Base-by-base conservation (phyloP, 2,797 vertebrate species). In the Holocentrus rufus region DNA sequence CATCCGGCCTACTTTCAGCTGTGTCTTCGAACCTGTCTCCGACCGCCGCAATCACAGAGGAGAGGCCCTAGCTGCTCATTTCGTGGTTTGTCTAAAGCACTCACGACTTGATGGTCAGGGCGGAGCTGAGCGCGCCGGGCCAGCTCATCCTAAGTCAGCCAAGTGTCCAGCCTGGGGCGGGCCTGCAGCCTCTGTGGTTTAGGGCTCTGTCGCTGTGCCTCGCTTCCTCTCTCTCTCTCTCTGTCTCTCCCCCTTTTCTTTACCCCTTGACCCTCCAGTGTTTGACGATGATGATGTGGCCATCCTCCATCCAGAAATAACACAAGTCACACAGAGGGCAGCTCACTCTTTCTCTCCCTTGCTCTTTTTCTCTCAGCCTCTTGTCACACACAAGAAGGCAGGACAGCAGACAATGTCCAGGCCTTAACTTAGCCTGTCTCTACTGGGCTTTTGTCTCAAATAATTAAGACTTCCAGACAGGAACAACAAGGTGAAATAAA, bases 1-100 rank as follows among this genome's bases (percentile, higher is more conserved):
- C 63, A 77, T 83, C 80, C 81, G 60, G 66, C 56, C 70, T 57
- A 56, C 81, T 84, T 85, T 79, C 74, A 69, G 66, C 61, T 39
- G 13, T 86, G 82, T 77, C 80, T 72, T 76, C 74, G n/a, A 77
- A 88, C 86, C 85, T 85, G 84, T 72, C 75, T 30, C 79, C 53
- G 69, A 79, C 64, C 14, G 5, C 81, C 74, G 64, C 79, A 84
- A 88, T 88, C 82, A 75, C 82, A 85, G 80, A 76, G 72, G 49
- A 22, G 36, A 57, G 23, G 23, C 39, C 22, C n/a, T 14, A 23
- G 61, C 76, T 86, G 86, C 60, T 89, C 72, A 88, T 90, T 91
- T 86, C 65, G 85, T 74, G 88, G 88, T 85, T 31, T 76, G 80
- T 84, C 88, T 84, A 30, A 66, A 75, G 81, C 70, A 49, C 74